Conservation (phyloP, 1,140 invertebrate genomes). For the Radopholus similis region DNA sequence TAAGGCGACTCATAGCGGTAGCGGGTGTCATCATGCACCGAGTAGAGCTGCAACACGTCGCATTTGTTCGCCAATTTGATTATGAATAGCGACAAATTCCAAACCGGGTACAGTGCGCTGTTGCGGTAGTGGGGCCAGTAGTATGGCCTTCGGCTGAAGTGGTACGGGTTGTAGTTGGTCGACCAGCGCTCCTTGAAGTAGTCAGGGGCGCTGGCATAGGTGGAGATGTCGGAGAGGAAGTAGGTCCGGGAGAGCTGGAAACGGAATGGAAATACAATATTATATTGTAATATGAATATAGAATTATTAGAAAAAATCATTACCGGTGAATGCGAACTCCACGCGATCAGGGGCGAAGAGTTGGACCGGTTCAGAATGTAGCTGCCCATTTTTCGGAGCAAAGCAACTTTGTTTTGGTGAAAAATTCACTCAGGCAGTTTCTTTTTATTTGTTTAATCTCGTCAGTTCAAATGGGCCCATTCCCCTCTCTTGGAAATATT, state of each 20-base stretch:
- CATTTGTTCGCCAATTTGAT: not conserved
- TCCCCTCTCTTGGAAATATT: too few relatives aligned
- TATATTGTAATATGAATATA: too few relatives aligned
- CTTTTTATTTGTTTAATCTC: too few relatives aligned
- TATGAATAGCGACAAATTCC: not conserved
- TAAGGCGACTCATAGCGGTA: slow-evolving; percentile 16
- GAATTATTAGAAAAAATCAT: not conserved
- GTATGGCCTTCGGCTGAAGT: slow-evolving; percentile 7
- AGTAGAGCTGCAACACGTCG: not conserved
- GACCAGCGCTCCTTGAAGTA: slow-evolving; percentile 19
- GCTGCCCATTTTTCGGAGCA: not conserved
- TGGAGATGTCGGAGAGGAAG: slow-evolving; percentile 6
- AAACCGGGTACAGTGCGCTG: slow-evolving; percentile 4
- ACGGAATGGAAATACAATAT: not conserved
- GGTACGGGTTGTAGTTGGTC: slow-evolving; percentile 14
- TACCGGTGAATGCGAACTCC: slow-evolving; percentile 9
- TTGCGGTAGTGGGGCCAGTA: slow-evolving; percentile 11
- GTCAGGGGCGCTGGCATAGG: slow-evolving; percentile 10
- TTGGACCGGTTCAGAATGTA: not conserved
- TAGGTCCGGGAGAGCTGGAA: slow-evolving; percentile 8
- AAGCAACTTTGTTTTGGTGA: too few relatives aligned
- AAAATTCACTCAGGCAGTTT: too few relatives aligned
- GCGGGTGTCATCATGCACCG: slow-evolving; percentile 9
- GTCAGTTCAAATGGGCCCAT: too few relatives aligned
- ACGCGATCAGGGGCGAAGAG: slow-evolving; percentile 15